Evolutionary conservation across 2,888 invertebrate species (phyloP).

Genomic region (Penaeus monodon): DNA sequence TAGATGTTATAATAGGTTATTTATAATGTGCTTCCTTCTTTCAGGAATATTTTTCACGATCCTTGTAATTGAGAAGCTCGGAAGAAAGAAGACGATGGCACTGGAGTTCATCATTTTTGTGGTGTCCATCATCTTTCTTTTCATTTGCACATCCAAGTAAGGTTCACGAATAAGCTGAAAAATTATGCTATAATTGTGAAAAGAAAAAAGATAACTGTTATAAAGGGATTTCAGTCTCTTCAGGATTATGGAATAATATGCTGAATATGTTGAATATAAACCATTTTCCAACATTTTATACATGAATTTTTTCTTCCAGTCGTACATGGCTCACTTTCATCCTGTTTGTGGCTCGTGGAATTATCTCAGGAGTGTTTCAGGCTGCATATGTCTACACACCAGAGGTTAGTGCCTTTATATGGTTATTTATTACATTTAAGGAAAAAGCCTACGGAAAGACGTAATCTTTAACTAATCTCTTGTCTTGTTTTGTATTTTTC

Average conservation of each 20-base stretch:
- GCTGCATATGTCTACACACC: conserved; percentile 96
- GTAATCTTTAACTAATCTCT: not conserved
- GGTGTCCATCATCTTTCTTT: conserved; percentile 76
- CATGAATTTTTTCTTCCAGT: conserved; percentile 72
- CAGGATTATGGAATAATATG: no score
- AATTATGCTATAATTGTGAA: no score
- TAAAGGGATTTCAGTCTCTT: no score
- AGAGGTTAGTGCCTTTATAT: conserved; percentile 74
- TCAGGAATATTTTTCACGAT: conserved; percentile 89
- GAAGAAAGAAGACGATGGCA: conserved; percentile 92
- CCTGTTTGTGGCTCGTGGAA: conserved; percentile 88
- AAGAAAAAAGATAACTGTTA: no score
- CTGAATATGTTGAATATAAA: no score
- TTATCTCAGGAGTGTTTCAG: conserved; percentile 94
- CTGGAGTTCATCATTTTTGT: conserved; percentile 90
- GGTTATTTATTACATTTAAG: not conserved
- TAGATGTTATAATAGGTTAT: no score
- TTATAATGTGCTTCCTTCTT: conserved; percentile 65
- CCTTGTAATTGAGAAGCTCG: conserved; percentile 88
- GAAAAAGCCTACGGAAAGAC: no score
- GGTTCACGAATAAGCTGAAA: conserved; percentile 30
- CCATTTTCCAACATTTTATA: not conserved
- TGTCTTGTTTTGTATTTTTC: not conserved
- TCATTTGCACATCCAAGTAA: conserved; percentile 77
- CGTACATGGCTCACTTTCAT: conserved; percentile 83